A percentile compares a stretch with the other conserved stretches of the same genome.
These are phyloP conservation scores for Lepidochrysops patricia DNA, from an alignment of 2,888 invertebrate genomes.

Conservation along the genomic window DNA sequence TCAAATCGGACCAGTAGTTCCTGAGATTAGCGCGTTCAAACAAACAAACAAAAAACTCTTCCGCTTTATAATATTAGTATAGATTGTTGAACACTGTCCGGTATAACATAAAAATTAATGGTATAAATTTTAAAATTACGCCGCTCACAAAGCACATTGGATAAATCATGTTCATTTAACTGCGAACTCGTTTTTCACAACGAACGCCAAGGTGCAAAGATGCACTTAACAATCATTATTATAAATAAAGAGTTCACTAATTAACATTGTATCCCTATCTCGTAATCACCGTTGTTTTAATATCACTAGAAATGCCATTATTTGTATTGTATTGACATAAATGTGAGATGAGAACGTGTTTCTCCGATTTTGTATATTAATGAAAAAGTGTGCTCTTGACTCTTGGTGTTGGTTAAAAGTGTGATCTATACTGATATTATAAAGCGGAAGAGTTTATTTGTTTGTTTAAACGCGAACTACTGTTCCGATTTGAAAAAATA, in stretches of 20 bases:
- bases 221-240: conserved; percentile 9
- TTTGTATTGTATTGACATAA: not conserved
- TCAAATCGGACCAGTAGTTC: too few relatives aligned
- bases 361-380: not conserved
- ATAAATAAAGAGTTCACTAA: conserved; percentile 14
- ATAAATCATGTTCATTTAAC: not conserved
- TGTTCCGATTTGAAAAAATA: too few relatives aligned
- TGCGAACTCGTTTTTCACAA: not conserved
- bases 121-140: not conserved
- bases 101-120: too few relatives aligned
- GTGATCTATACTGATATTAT: too few relatives aligned
- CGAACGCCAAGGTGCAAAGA: not conserved
- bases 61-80: too few relatives aligned
- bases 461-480: too few relatives aligned
- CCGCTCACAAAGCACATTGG: not conserved
- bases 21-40: too few relatives aligned
- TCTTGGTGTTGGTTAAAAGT: too few relatives aligned
- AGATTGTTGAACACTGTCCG: too few relatives aligned
- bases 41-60: too few relatives aligned
- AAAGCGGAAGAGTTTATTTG: too few relatives aligned
- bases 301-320: not conserved
- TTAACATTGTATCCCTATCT: conserved; percentile 6
- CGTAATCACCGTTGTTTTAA: not conserved
- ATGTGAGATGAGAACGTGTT: not conserved
- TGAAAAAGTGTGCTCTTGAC: not conserved